These are phyloP conservation scores for Carcinoscorpius rotundicauda DNA, from an alignment of 1,140 invertebrate genomes.

Conservation along the genomic window DNA sequence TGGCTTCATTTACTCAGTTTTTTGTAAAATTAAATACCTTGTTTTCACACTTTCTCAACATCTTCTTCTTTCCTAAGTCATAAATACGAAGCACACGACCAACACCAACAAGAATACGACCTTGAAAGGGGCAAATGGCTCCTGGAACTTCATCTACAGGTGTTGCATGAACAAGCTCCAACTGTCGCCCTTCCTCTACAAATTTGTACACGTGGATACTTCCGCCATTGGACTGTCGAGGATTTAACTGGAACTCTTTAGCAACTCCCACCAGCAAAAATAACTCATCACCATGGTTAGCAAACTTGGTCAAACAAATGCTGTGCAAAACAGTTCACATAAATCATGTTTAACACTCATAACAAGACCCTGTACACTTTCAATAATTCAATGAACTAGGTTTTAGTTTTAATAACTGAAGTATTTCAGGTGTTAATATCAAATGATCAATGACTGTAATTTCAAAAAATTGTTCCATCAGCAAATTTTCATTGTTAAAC, in stretches of 20 bases:
- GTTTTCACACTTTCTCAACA: slow-evolving; percentile 96
- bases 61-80: slow-evolving; percentile 93
- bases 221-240: slow-evolving; percentile 60
- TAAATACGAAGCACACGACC: slow-evolving; percentile 86
- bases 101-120: slow-evolving; percentile 78
- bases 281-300: slow-evolving; percentile 50
- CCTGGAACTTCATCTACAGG: slow-evolving; percentile 85
- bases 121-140: slow-evolving; percentile 82
- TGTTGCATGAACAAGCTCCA: slow-evolving; percentile 90
- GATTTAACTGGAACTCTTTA: slow-evolving; percentile 80
- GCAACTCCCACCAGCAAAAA: slow-evolving; percentile 78
- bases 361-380: no score
- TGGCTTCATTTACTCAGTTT: no score
- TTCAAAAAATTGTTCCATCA: no score
- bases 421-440: no score
- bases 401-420: slow-evolving; percentile 3
- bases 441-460: no score
- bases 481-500: no score
- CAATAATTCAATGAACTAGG: neutral
- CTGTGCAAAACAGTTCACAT: slow-evolving; percentile 36
- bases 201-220: slow-evolving; percentile 76
- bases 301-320: slow-evolving; percentile 56
- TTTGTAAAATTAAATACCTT: slow-evolving; percentile 44
- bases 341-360: neutral
- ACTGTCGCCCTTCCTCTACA: slow-evolving; percentile 51